These are phyloP conservation scores for Cheilosia pagana DNA, from an alignment of 2,888 invertebrate species.

Conservation along the genomic window DNA sequence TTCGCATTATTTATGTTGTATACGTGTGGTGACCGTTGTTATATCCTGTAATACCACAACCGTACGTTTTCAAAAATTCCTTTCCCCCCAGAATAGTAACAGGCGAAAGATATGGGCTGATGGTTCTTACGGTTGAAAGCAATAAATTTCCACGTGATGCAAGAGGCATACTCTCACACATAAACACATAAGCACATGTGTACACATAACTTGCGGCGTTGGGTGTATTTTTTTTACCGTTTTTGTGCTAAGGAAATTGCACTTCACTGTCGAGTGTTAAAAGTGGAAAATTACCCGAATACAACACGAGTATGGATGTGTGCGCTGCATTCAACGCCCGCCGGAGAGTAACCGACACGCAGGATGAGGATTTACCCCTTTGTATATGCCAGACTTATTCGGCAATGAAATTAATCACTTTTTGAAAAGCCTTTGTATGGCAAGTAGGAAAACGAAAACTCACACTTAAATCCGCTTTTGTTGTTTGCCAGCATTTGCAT, in stretches of 20 bases:
- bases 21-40: slow-evolving; percentile 40
- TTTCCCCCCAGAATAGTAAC: slow-evolving; percentile 26
- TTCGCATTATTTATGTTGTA: slow-evolving; percentile 61
- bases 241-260: slow-evolving; percentile 36
- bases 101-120: slow-evolving; percentile 23
- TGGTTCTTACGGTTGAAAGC: slow-evolving; percentile 42
- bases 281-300: slow-evolving; percentile 25
- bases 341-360: slow-evolving; percentile 4
- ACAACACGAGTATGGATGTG: background rate
- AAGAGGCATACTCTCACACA: slow-evolving; percentile 2
- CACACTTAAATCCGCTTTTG: slow-evolving; percentile 13
- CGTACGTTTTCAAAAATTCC: slow-evolving; percentile 5
- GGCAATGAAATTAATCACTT: slow-evolving; percentile 59
- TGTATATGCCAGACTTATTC: slow-evolving; percentile 16
- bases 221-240: slow-evolving; percentile 22
- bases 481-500: slow-evolving; percentile 18
- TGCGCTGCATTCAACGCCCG: too few relatives aligned
- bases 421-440: slow-evolving; percentile 19
- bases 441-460: slow-evolving; percentile 8
- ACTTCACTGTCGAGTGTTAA: slow-evolving; percentile 24
- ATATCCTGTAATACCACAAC: slow-evolving; percentile 40
- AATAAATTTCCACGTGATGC: slow-evolving; percentile 40
- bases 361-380: slow-evolving; percentile 11
- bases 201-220: slow-evolving; percentile 6
- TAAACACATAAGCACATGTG: too few relatives aligned